Evolutionary conservation across 1,140 invertebrate genomes (phyloP), one percentile per base, ranked within the genome.

Genomic region (Aleiodes sp.): DNA sequence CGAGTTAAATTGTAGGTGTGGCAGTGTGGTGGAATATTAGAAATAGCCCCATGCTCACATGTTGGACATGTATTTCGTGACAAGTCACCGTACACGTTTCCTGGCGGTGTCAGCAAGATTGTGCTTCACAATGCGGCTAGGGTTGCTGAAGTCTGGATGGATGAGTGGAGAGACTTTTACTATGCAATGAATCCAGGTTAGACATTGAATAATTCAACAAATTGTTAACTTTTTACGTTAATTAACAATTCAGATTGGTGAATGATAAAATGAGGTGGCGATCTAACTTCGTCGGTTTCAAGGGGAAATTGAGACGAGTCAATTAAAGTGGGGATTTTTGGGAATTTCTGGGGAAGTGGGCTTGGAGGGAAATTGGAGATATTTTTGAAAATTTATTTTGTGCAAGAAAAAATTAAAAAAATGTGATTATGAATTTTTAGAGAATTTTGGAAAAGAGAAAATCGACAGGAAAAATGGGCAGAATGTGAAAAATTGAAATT

Each of bases 51-150:
- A 70, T 98, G 96, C 86, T 97, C 95, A 62, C 96, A 97, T 87
- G 97, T 99, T 73, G 97, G 97, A 68, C 97, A 99, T 88, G 97
- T 99, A 75, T 99, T 99, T 90, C 91, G 98, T 76, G 98, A 99
- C 90, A 98, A 99, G 87, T 98, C 94, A 75, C 98, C 98, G 28
- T 99, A 99, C 88, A 97, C 97, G 72, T 99, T 99, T 90, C 98
- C 98, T 67, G 98, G 98, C 76, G 98, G 98, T 74, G 97, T 98
- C 76, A 94, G 96, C 79, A 96, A 95, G 86, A 95, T 98, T 85
- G 95, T 99, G 79, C 93, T 99, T 81, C 96, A 98, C 88, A 98
- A 98, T 89, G 95, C 96, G 76, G 96, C 95, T 56, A 90, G 97
- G 77, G 94, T 98, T 74, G 96, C 96, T 78, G 96, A 97, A 89